Base-by-base conservation (phyloP, 2,797 vertebrate genomes). In the Hafferia zeledoni region DNA sequence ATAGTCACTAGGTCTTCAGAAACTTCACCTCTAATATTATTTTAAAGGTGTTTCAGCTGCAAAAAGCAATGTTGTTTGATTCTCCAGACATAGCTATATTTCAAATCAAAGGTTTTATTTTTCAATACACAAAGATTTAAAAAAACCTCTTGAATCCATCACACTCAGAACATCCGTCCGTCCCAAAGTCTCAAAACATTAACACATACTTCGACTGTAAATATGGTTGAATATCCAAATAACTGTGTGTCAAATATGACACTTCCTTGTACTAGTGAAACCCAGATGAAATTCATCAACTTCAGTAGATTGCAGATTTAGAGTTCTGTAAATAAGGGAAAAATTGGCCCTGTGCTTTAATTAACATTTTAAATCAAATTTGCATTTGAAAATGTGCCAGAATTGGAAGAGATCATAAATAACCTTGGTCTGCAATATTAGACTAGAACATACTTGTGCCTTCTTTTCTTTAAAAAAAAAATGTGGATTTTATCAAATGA, bases 301-400 rank as follows among this genome's bases (percentile, higher is more conserved):
- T 81, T 95, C 70, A 87, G 89, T 84, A 84, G 86, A 77, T 4
- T 94, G 83, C 80, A 95, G 77, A 96, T 91, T 96, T 94, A 94
- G 85, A 94, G 85, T 84, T 94, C 85, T 93, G 94, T 96, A 96
- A 96, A 93, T 94, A 94, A 91, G 83, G 49, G 56, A 0, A 23
- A 96, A 96, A 93, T 82, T 91, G 77, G 95, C 95, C 95, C 90
- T 84, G 60, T 69, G 41, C 70, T 97, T 97, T 94, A 97, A 97
- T 97, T 97, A 97, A 96, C 95, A 94, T 96, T 96, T 96, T 91
- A 96, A 97, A 97, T 95, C 95, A 96, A 96, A 95, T 84, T 93
- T 81, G 72, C 74, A 92, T 95, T 94, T 97, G 93, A 94, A 96
- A 95, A 87, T 28, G 76, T 92, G 93, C 96, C 93, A 95, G 27